Evolutionary conservation across 30 jellyfish, hydroid and myxozoan species (phyloP), one percentile per base, ranked within the genome.

Genomic region (Aurelia aurita complex sp. Pacific): DNA sequence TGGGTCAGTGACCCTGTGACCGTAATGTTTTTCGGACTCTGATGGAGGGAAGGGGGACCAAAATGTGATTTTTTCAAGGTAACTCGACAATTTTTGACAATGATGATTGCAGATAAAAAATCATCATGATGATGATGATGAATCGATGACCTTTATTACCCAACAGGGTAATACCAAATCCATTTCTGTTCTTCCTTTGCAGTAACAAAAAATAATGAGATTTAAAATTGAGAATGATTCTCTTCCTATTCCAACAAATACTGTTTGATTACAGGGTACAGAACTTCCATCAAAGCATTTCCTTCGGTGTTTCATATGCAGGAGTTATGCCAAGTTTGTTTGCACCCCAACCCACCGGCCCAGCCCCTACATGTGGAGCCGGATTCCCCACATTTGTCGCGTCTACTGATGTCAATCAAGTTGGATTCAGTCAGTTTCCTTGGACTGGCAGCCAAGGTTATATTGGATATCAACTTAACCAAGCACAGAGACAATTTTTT

Each of bases 271-370:
- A 14, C 63, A 94, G 99, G 83, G 81, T 77, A 23, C 97, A 89
- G 79, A 85, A 94, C 87, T 88, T 88, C 68, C 88, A 83, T 57
- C 67, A 60, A 83, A 84, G 93, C 66, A 68, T 83, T 15, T 84
- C 97, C 52, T 64, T 53, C 76, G 99, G 99, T 17, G 99, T 94
- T 4, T 94, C 99, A 8, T 83, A 94, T 40, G 99, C 99, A 1
- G 99, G 99, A 3, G 91, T 94, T 10, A 23, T 75, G 17, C 97
- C 97, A 16, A 96, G 99, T 29, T 33, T 65, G 5, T 77, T 61
- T 46, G 88, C 97, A 11, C 94, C 99, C 19, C 95, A 10, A 52
- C 92, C 93, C 33, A 88, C 97, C 11, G 73, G 67, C 18, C 95
- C 95, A 4, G 63, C 84, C 34, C 97, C 97, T 4, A 65, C 97